Evolutionary conservation across 2,797 vertebrate genomes (phyloP).

Genomic region (Galago senegalensis): DNA sequence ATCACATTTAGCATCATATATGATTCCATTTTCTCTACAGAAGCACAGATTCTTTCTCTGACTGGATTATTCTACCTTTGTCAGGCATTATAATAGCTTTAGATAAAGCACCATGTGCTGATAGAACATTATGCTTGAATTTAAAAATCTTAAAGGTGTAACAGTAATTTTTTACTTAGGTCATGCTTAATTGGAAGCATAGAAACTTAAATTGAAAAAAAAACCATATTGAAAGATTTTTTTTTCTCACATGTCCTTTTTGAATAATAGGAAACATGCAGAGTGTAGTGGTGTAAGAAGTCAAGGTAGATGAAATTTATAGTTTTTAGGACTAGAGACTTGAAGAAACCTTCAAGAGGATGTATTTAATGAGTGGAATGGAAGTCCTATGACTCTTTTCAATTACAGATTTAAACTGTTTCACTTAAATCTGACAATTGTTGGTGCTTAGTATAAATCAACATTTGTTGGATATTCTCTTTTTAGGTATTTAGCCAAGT

Average conservation of each 20-base stretch:
- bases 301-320: background rate
- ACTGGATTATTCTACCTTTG: background rate
- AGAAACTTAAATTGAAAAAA: constrained; percentile 45
- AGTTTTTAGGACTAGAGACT: background rate
- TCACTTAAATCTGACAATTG: background rate
- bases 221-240: background rate
- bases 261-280: background rate
- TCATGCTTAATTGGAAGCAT: constrained; percentile 49
- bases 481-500: constrained; percentile 30
- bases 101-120: constrained; percentile 10
- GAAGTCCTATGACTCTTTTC: background rate
- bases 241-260: constrained; percentile 45
- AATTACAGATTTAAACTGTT: background rate
- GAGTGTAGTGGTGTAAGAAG: background rate
- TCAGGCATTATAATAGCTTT: background rate
- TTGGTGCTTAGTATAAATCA: background rate
- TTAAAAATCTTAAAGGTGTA: constrained; percentile 50
- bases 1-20: background rate
- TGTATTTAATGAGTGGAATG: constrained; percentile 32
- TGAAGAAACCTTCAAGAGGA: background rate
- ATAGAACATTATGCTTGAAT: constrained; percentile 57
- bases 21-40: background rate
- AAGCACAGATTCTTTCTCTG: background rate
- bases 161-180: constrained; percentile 26
- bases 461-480: constrained; percentile 2